These are phyloP conservation scores for Rhagoletis pomonella DNA, from an alignment of 1,140 invertebrate species.

Conservation along the genomic window DNA sequence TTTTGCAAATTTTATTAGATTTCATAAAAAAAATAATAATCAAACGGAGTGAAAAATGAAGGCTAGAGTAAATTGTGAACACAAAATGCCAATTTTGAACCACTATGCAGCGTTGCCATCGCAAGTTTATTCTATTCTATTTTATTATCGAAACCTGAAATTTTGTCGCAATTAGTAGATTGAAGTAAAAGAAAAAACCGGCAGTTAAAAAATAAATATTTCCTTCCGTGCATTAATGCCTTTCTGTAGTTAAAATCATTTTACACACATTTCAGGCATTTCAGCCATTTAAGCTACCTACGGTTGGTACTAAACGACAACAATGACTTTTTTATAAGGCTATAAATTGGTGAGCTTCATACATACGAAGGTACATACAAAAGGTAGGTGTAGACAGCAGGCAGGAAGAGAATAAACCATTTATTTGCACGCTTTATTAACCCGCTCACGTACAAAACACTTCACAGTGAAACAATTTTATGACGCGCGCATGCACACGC, in stretches of 20 bases:
- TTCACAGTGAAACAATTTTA: background rate
- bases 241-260: conserved; percentile 36
- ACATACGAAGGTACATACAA: background rate
- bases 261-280: conserved; percentile 12
- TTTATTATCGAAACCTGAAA: background rate
- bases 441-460: conserved; percentile 3
- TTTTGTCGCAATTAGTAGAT: conserved; percentile 25
- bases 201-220: background rate
- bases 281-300: conserved; percentile 17
- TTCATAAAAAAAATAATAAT: no score
- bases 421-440: conserved; percentile 44
- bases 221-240: conserved; percentile 42
- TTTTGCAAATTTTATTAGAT: no score
- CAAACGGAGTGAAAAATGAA: no score
- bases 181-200: background rate
- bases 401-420: background rate
- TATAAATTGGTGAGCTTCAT: background rate
- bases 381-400: background rate
- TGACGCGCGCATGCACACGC: background rate
- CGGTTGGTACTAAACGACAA: background rate
- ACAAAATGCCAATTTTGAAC: no score
- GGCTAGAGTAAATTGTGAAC: no score
- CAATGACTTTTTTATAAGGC: background rate
- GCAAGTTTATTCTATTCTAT: background rate
- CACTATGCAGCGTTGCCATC: background rate